Percentiles rank a stretch among this genome's conserved stretches.
Evolutionary conservation across 2,888 invertebrate species (phyloP).

Genomic region (Melangyna quadrimaculata): DNA sequence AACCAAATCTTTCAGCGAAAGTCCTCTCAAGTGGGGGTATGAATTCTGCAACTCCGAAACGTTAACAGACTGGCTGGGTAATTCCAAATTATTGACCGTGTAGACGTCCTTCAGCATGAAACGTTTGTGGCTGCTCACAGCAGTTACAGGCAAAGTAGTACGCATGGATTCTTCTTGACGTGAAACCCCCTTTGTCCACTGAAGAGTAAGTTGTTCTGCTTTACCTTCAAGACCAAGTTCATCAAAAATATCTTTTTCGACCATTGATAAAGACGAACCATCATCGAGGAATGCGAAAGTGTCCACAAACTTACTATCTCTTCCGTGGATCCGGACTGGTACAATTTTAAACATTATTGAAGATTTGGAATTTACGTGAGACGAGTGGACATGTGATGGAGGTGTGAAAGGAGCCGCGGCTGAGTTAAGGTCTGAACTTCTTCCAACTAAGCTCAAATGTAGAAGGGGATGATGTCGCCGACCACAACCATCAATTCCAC

Average conservation of each 20-base stretch:
- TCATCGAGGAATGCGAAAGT: background rate
- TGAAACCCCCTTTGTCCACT: conserved; percentile 11
- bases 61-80: background rate
- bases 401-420: background rate
- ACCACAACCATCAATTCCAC: background rate
- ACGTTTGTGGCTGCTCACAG: background rate
- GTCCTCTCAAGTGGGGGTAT: background rate
- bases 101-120: background rate
- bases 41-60: background rate
- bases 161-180: background rate
- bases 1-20: background rate
- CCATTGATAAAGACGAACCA: background rate
- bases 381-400: background rate
- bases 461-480: background rate
- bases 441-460: background rate
- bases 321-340: background rate
- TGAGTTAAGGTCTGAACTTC: background rate
- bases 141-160: background rate
- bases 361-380: background rate
- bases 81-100: background rate
- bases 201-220: background rate
- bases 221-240: conserved; percentile 4
- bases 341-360: background rate
- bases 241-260: conserved; percentile 22
- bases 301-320: background rate